A percentile compares a stretch with the other conserved stretches of the same genome.
Conservation (phyloP, 2,113 vertebrate species). For the Rhinolophus sinicus region DNA sequence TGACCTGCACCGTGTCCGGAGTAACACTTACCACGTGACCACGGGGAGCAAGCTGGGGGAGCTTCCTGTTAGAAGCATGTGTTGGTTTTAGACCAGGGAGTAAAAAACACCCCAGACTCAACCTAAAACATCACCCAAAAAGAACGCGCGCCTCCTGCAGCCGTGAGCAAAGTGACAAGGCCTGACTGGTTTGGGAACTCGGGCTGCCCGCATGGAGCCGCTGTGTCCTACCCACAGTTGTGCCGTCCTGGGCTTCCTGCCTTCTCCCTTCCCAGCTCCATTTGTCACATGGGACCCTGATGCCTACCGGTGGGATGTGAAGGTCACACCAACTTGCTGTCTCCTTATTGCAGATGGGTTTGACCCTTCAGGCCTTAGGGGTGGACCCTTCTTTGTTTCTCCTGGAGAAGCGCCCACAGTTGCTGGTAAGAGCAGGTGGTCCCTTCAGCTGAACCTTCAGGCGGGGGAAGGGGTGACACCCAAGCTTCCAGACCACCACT, state of each 20-base stretch:
- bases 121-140: not conserved
- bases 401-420: not conserved
- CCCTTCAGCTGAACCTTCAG: not conserved
- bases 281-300: not conserved
- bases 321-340: accelerated
- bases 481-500: not conserved
- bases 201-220: not conserved
- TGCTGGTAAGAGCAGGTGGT: not conserved
- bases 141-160: not conserved
- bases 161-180: not conserved
- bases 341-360: not conserved
- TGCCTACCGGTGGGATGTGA: accelerated
- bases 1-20: accelerated
- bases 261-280: not conserved
- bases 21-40: not conserved
- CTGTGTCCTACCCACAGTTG: not conserved
- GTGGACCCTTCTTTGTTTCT: not conserved
- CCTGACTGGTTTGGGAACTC: accelerated
- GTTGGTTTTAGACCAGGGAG: not conserved
- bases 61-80: not conserved
- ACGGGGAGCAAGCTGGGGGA: not conserved
- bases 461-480: not conserved
- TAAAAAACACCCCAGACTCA: not conserved
- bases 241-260: not conserved
- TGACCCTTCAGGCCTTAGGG: accelerated